A percentile compares a stretch with the other conserved stretches of the same genome.
These are phyloP conservation scores for Drosophila bifasciata DNA, from an alignment of 1,140 invertebrate genomes.

Conservation along the genomic window DNA sequence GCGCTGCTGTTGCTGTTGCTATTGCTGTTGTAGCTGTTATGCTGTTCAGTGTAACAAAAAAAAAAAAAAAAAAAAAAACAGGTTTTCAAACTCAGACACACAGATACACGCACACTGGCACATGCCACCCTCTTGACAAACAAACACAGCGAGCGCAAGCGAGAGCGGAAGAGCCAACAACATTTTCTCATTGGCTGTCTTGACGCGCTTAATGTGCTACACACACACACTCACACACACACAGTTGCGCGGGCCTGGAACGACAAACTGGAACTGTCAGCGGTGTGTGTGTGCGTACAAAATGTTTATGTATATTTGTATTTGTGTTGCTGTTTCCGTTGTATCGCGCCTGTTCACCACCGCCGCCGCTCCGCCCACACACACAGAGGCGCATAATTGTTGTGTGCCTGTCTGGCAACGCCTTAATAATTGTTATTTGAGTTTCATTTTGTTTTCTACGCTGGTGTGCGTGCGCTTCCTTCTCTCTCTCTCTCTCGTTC, in stretches of 20 bases:
- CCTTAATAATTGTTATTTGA: conserved; percentile 84
- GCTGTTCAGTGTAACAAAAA: conserved; percentile 56
- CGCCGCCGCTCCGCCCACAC: conserved; percentile 67
- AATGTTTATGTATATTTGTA: conserved; percentile 34
- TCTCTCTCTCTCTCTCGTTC: too few relatives aligned
- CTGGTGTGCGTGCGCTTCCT: conserved; percentile 6
- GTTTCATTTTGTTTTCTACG: conserved; percentile 74
- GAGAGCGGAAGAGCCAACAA: conserved; percentile 72
- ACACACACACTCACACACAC: conserved; percentile 47
- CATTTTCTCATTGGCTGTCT: conserved; percentile 82
- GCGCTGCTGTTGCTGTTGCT: conserved; percentile 51
- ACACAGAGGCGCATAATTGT: conserved; percentile 73
- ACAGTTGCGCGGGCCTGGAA: conserved; percentile 55
- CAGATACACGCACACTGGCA: conserved; percentile 28
- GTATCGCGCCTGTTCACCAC: conserved; percentile 58
- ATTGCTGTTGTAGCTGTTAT: conserved; percentile 37
- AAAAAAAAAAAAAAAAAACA: conserved; percentile 52
- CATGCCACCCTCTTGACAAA: conserved; percentile 69
- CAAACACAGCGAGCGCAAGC: conserved; percentile 63
- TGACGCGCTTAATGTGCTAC: conserved; percentile 55
- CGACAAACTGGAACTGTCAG: conserved; percentile 67
- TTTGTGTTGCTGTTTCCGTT: conserved; percentile 52
- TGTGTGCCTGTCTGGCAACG: conserved; percentile 82
- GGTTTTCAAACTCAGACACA: conserved; percentile 63
- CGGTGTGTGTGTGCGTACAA: conserved; percentile 15